A percentile compares a stretch with the other conserved stretches of the same genome.
These are phyloP conservation scores for Esox niger DNA, from an alignment of 2,113 vertebrate genomes.

Conservation along the genomic window DNA sequence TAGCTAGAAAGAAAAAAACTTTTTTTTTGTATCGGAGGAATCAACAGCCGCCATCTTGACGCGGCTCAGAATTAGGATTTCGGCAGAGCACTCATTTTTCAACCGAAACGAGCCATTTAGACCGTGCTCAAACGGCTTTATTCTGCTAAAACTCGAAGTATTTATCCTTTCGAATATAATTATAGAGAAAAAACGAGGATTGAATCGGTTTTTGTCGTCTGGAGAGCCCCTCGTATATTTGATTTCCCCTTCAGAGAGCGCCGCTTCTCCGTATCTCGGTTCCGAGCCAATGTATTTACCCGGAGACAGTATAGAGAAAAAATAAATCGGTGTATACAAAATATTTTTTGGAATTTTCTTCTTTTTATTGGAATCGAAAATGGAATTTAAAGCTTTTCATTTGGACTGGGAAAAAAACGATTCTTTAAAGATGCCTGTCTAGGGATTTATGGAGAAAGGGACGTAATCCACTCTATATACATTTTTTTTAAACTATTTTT, in stretches of 20 bases:
- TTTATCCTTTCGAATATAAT: slow-evolving; percentile 48
- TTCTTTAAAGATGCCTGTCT: slow-evolving; percentile 59
- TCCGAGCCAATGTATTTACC: slow-evolving; percentile 54
- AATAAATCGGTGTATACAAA: slow-evolving; percentile 62
- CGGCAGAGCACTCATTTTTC: slow-evolving; percentile 75
- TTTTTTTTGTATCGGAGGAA: slow-evolving; percentile 90
- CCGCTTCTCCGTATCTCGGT: slow-evolving; percentile 69
- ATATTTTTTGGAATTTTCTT: slow-evolving; percentile 67
- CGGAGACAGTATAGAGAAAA: slow-evolving; percentile 62
- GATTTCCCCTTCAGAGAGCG: slow-evolving; percentile 80
- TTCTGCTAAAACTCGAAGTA: slow-evolving; percentile 47
- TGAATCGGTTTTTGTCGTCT: slow-evolving; percentile 67
- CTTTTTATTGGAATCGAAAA: slow-evolving; percentile 61
- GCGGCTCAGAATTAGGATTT: slow-evolving; percentile 87
- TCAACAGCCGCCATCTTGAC: slow-evolving; percentile 98
- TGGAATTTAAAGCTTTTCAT: slow-evolving; percentile 62
- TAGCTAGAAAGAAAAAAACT: slow-evolving; percentile 88
- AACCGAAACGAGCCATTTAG: slow-evolving; percentile 64
- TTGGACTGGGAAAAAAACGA: slow-evolving; percentile 69
- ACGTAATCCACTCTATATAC: slow-evolving; percentile 46
- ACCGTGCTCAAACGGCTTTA: slow-evolving; percentile 69
- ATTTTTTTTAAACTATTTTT: slow-evolving; percentile 65
- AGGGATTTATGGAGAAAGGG: slow-evolving; percentile 53
- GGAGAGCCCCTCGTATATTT: slow-evolving; percentile 71
- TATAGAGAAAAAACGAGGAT: slow-evolving; percentile 60